A percentile compares a stretch with the other conserved stretches of the same genome.
These are phyloP conservation scores for Frankliniella intonsa DNA, from an alignment of 2,888 invertebrate species.

Conservation along the genomic window DNA sequence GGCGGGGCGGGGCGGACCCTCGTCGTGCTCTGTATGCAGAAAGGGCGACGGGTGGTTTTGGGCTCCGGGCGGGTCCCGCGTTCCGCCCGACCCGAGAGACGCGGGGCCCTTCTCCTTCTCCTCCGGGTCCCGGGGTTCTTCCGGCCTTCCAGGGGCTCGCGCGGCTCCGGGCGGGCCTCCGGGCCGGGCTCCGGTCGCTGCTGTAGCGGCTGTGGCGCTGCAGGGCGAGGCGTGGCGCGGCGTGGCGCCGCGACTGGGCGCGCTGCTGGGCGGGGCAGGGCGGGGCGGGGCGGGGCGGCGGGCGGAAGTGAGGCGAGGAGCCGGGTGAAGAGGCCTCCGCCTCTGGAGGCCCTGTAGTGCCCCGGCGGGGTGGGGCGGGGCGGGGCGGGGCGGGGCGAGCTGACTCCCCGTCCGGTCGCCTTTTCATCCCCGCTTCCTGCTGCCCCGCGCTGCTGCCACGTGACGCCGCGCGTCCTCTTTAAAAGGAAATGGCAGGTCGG, in stretches of 20 bases:
- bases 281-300: no score
- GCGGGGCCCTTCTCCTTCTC: not conserved
- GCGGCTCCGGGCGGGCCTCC: not conserved
- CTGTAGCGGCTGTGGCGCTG: not conserved
- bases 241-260: no score
- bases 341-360: no score
- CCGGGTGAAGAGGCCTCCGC: no score
- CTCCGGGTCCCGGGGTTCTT: not conserved
- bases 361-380: no score
- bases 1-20: not conserved
- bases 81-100: not conserved
- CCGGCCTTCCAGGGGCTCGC: not conserved
- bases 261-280: not conserved
- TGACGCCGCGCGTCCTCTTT: not conserved
- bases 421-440: constrained; percentile 3
- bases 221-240: not conserved
- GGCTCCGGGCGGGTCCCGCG: not conserved
- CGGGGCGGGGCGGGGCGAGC: not conserved
- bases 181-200: not conserved
- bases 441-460: not conserved
- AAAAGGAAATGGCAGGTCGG: not conserved
- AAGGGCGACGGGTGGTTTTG: no score
- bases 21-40: not conserved
- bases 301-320: no score
- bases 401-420: not conserved